Conservation (phyloP, 1,140 invertebrate genomes). For the Linepithema humile region DNA sequence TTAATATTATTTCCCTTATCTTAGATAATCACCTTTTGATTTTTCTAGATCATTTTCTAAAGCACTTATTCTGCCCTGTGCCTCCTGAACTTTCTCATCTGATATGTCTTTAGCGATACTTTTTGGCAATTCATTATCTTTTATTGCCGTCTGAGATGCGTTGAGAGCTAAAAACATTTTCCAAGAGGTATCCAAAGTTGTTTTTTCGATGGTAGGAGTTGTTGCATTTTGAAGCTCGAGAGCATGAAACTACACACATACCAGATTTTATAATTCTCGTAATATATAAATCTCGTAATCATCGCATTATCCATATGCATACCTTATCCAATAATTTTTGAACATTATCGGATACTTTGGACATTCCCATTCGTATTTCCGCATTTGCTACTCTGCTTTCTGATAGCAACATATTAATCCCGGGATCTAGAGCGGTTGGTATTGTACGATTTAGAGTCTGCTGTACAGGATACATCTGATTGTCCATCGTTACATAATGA, state of each 20-base stretch:
- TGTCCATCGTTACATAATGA: conserved; percentile 74
- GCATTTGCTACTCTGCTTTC: conserved; percentile 82
- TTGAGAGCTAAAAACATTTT: conserved; percentile 76
- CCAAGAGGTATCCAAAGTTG: conserved; percentile 71
- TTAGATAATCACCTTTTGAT: conserved; percentile 64
- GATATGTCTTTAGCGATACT: conserved; percentile 50
- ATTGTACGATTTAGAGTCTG: conserved; percentile 70
- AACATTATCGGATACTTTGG: conserved; percentile 82
- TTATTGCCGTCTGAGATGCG: conserved; percentile 56
- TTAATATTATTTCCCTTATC: conserved; percentile 25
- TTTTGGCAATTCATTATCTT: conserved; percentile 27
- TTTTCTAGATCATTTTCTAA: conserved; percentile 67
- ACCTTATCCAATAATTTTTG: conserved; percentile 82
- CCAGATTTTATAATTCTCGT: conserved; percentile 35
- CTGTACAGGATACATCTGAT: conserved; percentile 73
- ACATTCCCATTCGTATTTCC: conserved; percentile 83
- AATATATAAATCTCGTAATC: neutral
- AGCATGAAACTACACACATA: conserved; percentile 74
- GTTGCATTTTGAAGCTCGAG: conserved; percentile 79
- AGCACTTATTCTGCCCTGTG: conserved; percentile 40
- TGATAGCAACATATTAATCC: conserved; percentile 80
- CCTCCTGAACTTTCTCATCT: conserved; percentile 13
- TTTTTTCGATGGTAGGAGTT: conserved; percentile 71
- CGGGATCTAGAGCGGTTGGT: conserved; percentile 74
- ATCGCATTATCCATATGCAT: conserved; percentile 26